Evolutionary conservation across 1,140 invertebrate genomes (phyloP), one percentile per base, ranked within the genome.

Genomic region (Copidosoma floridanum): DNA sequence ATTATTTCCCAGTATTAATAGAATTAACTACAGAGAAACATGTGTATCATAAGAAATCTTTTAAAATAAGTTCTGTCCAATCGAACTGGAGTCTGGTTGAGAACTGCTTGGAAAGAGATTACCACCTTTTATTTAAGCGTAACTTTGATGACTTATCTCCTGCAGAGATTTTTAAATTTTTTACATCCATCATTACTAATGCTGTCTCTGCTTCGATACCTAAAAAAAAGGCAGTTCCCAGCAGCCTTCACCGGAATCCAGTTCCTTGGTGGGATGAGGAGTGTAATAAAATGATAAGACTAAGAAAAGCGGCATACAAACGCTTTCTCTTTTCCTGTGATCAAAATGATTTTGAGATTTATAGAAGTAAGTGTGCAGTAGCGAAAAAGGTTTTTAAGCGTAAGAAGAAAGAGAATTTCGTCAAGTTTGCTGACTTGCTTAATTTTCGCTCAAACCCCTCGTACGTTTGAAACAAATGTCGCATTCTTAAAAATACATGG

Each of bases 201-300:
- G 51, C 68, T 24, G 37, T 54, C 53, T 50, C 37, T 43, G 24
- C 53, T 20, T 20, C 2, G 2, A 38, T 52, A n/a, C 32, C 52
- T 3, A 35, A 48, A 35, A 59, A 56, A 53, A 24, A 52, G 26
- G 43, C 27, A 14, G 26, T 29, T 14, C 40, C 3, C 35, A 8
- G 0, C 26, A 29, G 32, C 0, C 37, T 2, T 27, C 29, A 43
- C 40, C 6, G 14, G 3, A 57, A 63, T 46, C 27, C 18, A 16
- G 29, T 24, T n/a, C 32, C 38, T 11, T 61, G 62, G 32, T 46
- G 57, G 55, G 37, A 66, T 20, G 6, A 46, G 1, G 54, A 65
- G 20, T 65, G 55, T 47, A 43, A 62, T 23, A 18, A 52, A 20
- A 6, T 26, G 2, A 47, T 26, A 16, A 2, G 23, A 26, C 23